phyloP scores from a whole-genome alignment of 2,113 vertebrate species.

The Anolis carolinensis region DNA sequence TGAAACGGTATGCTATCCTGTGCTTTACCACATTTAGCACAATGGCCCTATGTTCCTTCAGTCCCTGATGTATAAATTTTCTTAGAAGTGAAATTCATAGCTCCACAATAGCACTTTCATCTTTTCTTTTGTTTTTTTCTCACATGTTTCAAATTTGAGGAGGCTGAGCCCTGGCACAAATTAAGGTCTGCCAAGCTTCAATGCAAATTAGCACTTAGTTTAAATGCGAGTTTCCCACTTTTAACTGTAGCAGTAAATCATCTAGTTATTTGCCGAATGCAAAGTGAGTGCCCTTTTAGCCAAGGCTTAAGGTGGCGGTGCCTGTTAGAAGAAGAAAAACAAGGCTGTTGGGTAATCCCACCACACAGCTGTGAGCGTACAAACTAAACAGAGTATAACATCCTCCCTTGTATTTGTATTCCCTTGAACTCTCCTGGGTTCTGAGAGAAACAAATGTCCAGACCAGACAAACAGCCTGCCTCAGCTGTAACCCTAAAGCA shows the following conservation, averaged over 20 bases:
- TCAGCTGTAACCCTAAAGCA: not conserved
- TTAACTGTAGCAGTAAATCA: not conserved
- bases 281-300: not conserved
- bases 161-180: not conserved
- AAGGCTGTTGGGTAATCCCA: slow-evolving; percentile 22
- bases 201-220: not conserved
- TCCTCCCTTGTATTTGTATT: rapidly evolving
- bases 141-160: not conserved
- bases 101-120: not conserved
- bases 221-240: not conserved
- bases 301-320: not conserved
- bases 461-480: slow-evolving; percentile 37
- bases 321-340: not conserved
- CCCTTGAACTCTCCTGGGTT: slow-evolving; percentile 47
- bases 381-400: slow-evolving; percentile 36
- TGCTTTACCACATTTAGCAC: not conserved
- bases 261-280: not conserved
- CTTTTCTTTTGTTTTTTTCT: not conserved
- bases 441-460: slow-evolving; percentile 53
- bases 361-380: not conserved
- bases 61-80: not conserved
- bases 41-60: not conserved
- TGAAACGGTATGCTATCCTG: not conserved
- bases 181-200: not conserved
- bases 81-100: not conserved